Conservation (phyloP, 2,113 vertebrate genomes). For the Nothocercus julius region DNA sequence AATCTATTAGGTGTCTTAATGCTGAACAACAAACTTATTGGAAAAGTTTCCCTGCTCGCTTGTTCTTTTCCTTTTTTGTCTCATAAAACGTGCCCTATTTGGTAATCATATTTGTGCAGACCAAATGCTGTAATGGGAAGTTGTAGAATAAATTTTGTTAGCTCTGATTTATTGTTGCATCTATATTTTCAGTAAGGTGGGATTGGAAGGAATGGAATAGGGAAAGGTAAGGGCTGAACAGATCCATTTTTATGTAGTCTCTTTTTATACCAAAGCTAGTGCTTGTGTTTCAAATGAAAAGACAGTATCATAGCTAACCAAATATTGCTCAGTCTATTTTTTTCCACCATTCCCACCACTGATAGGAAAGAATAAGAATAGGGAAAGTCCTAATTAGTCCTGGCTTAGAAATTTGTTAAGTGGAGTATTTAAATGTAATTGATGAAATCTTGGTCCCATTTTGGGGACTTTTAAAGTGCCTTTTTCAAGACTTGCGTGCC, state of each 20-base stretch:
- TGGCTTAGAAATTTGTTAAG: neutral
- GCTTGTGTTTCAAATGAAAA: neutral
- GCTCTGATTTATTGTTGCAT: neutral
- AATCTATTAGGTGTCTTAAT: neutral
- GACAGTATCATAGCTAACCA: neutral
- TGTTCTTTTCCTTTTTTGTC: neutral
- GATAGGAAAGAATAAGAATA: neutral
- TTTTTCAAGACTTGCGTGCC: neutral
- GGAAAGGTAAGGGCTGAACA: neutral
- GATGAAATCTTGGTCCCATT: neutral
- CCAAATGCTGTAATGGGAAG: neutral
- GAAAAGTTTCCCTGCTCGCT: neutral
- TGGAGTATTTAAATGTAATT: neutral
- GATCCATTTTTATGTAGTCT: neutral
- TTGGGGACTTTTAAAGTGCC: neutral
- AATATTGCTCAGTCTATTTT: neutral
- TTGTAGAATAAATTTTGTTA: neutral
- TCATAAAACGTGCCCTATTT: neutral
- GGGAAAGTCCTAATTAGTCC: neutral
- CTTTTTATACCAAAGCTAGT: neutral
- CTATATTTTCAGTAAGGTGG: neutral
- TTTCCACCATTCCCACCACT: neutral
- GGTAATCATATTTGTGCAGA: neutral
- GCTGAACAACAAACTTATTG: neutral
- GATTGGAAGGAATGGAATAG: neutral